Evolutionary conservation across 2,888 invertebrate species (phyloP).

Genomic region (Caenorhabditis sulstoni): DNA sequence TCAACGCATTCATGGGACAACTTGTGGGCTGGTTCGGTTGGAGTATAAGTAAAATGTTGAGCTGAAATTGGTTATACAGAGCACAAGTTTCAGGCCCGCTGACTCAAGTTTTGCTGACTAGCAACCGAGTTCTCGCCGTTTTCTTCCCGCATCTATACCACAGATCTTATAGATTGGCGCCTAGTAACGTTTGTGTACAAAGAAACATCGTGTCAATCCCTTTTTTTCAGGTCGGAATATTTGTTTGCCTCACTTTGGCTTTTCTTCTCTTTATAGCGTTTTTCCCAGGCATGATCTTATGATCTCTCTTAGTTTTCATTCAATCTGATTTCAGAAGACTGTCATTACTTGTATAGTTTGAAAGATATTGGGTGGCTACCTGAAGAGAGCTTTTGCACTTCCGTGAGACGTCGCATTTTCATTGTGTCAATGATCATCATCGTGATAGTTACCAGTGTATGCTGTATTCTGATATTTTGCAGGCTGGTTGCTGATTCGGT

Average conservation of each 20-base stretch:
- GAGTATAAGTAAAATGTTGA: constrained; percentile 24
- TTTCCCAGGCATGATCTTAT: constrained; percentile 34
- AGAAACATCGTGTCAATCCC: neutral
- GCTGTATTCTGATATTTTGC: constrained; percentile 33
- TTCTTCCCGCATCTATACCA: constrained; percentile 40
- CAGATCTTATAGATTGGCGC: constrained; percentile 24
- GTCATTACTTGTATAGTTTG: constrained; percentile 44
- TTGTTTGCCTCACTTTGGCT: constrained; percentile 16
- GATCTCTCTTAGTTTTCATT: neutral
- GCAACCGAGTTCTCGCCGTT: constrained; percentile 41
- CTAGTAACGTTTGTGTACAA: constrained; percentile 32
- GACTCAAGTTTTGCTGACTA: constrained; percentile 46
- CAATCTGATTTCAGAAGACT: constrained; percentile 36
- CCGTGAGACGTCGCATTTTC: constrained; percentile 36
- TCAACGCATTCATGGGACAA: constrained; percentile 49
- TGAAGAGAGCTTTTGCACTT: constrained; percentile 41
- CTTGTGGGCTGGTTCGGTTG: constrained; percentile 53
- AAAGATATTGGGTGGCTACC: constrained; percentile 43
- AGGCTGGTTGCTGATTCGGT: constrained; percentile 43
- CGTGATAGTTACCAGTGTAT: constrained; percentile 31
- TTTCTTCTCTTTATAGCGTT: constrained; percentile 34
- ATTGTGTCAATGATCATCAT: constrained; percentile 36
- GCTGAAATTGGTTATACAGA: too few species aligned
- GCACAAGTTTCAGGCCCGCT: constrained; percentile 37
- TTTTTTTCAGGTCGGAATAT: constrained; percentile 25